A percentile compares a stretch with the other conserved stretches of the same genome.
These are phyloP conservation scores for Lepidotrigona ventralis DNA, from an alignment of 1,140 invertebrate species.

Conservation along the genomic window DNA sequence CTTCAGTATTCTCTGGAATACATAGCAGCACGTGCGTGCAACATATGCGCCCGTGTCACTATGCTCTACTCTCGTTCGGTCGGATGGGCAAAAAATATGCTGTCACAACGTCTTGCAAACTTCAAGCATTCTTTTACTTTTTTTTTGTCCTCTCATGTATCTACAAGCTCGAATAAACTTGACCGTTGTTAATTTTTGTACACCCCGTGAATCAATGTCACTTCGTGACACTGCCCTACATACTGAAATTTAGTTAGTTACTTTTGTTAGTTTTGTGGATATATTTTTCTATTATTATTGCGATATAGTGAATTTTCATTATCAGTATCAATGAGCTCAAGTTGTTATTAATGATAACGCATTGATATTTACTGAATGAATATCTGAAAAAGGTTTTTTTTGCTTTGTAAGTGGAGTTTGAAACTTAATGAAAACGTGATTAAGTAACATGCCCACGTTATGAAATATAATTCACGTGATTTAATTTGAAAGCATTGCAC, in stretches of 20 bases:
- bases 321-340: background rate
- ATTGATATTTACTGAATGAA: background rate
- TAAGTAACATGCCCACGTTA: background rate
- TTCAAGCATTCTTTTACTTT: background rate
- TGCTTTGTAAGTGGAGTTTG: slow-evolving; percentile 7
- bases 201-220: slow-evolving; percentile 20
- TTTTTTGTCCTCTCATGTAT: background rate
- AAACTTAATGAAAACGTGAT: background rate
- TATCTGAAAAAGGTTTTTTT: background rate
- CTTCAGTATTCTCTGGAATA: background rate
- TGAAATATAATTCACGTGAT: background rate
- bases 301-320: too few relatives aligned
- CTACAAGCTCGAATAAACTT: background rate
- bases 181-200: slow-evolving; percentile 1
- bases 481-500: background rate
- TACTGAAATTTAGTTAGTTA: background rate
- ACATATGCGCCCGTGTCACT: background rate
- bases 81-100: background rate
- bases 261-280: background rate
- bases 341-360: background rate
- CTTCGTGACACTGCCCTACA: background rate
- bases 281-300: too few relatives aligned
- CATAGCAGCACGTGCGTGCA: slow-evolving; percentile 42
- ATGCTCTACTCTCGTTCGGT: background rate
- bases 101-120: background rate